Evolutionary conservation across 2,797 vertebrate genomes (phyloP).

Genomic region (Rhinella marina): DNA sequence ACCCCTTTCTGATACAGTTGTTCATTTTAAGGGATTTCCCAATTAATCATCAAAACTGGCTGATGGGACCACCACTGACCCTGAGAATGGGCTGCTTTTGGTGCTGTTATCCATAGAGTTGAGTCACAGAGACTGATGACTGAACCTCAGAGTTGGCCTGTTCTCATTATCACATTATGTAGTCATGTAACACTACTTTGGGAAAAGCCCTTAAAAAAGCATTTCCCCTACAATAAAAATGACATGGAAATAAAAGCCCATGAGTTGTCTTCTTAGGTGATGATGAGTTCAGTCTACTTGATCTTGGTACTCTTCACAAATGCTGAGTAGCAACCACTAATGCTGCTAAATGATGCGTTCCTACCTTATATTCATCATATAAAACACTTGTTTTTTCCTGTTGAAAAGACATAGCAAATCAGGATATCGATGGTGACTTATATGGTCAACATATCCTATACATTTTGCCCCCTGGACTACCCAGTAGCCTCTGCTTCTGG

Average conservation of each 20-base stretch:
- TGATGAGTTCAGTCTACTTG: not conserved
- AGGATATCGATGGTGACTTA: no score
- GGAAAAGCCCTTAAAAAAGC: not conserved
- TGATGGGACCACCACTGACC: not conserved
- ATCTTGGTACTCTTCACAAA: not conserved
- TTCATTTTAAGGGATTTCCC: not conserved
- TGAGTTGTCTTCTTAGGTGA: not conserved
- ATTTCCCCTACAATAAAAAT: not conserved
- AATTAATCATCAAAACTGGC: not conserved
- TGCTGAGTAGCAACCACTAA: not conserved
- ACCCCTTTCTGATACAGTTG: no score
- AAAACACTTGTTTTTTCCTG: no score
- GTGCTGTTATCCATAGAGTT: not conserved
- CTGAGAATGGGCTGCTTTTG: not conserved
- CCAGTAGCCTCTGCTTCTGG: no score
- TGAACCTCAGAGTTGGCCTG: not conserved
- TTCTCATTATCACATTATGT: not conserved
- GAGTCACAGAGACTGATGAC: not conserved
- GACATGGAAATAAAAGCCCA: not conserved
- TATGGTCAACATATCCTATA: no score
- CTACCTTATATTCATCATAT: not conserved
- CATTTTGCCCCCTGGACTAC: not conserved
- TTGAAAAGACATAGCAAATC: no score
- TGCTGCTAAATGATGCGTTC: not conserved
- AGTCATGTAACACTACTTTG: not conserved